phyloP scores from a whole-genome alignment of 2,888 invertebrate genomes.

The Asteroscopus sphinx region DNA sequence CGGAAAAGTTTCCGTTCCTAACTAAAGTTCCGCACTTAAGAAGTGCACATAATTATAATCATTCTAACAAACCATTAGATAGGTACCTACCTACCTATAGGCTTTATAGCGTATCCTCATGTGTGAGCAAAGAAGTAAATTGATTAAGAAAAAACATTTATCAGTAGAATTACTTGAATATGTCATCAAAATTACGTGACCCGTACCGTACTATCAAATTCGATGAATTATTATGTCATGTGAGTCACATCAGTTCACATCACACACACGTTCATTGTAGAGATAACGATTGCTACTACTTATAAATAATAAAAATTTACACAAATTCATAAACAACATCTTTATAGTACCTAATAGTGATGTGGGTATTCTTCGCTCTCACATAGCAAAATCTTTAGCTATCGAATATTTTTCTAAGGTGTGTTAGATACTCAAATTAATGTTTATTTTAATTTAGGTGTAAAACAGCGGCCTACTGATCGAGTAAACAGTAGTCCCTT shows the following conservation, averaged over 20 bases:
- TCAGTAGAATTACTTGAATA: neutral
- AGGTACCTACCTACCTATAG: no score
- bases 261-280: constrained; percentile 16
- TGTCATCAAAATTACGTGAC: constrained; percentile 30
- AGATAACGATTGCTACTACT: constrained; percentile 13
- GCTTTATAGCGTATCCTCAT: no score
- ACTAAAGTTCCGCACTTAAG: no score
- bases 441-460: constrained; percentile 38
- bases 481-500: constrained; percentile 40
- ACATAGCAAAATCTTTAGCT: neutral
- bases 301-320: neutral
- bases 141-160: neutral
- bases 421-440: constrained; percentile 19
- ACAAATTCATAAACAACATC: neutral
- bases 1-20: no score
- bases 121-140: neutral
- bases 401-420: neutral
- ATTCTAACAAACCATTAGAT: no score
- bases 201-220: constrained; percentile 5
- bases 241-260: neutral
- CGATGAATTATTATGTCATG: constrained; percentile 9
- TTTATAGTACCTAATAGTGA: no score
- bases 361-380: no score
- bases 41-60: no score
- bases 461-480: constrained; percentile 27